phyloP scores from a whole-genome alignment of 2,113 vertebrate species.

The Octodon degus region DNA sequence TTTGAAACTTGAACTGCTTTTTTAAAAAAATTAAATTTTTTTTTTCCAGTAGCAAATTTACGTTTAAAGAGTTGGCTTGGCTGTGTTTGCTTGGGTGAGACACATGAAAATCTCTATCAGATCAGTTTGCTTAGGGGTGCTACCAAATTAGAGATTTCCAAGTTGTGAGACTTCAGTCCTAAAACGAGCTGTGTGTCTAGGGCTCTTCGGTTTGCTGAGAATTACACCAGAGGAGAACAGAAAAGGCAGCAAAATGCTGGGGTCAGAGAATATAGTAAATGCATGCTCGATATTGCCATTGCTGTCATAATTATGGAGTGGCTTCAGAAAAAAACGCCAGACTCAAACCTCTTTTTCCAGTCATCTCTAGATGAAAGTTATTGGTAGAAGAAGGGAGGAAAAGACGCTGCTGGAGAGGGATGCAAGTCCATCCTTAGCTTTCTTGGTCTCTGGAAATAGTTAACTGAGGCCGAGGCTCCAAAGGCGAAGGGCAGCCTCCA shows the following conservation, averaged over 20 bases:
- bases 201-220: background rate
- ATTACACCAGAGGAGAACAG: background rate
- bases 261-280: background rate
- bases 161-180: background rate
- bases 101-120: background rate
- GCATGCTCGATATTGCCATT: background rate
- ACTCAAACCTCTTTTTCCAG: background rate
- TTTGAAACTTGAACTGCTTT: background rate
- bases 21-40: background rate
- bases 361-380: background rate
- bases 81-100: background rate
- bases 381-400: background rate
- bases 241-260: background rate
- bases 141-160: slow-evolving; percentile 3
- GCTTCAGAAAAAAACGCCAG: background rate
- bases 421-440: background rate
- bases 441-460: background rate
- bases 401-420: accelerated
- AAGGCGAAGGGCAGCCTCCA: background rate
- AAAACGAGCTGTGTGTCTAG: background rate
- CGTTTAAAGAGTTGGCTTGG: background rate
- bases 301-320: background rate
- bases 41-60: background rate
- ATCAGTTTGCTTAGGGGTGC: background rate
- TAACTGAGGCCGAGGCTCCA: accelerated